Percentiles rank a stretch among this genome's conserved stretches.
Evolutionary conservation across 2,113 vertebrate species (phyloP).

Genomic region (Rhinopithecus roxellana): DNA sequence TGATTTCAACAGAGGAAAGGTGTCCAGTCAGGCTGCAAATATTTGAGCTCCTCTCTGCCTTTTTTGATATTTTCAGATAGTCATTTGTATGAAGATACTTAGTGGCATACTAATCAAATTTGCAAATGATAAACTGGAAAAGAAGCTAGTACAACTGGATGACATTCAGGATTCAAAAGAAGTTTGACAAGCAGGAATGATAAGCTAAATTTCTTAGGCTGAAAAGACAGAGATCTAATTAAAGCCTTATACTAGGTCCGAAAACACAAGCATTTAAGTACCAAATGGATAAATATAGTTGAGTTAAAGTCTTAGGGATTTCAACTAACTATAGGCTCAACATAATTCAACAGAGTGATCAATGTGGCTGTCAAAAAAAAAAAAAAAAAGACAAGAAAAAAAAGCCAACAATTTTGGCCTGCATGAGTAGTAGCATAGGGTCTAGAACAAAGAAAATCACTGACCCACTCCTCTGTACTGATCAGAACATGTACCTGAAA

Average conservation of each 20-base stretch:
- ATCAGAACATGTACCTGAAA: constrained; percentile 45
- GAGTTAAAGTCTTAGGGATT: constrained; percentile 33
- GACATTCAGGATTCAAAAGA: constrained; percentile 26
- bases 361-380: not conserved
- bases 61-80: constrained; percentile 54
- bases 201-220: constrained; percentile 45
- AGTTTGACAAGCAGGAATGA: constrained; percentile 40
- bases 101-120: constrained; percentile 21
- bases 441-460: constrained; percentile 41
- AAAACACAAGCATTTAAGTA: constrained; percentile 37
- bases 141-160: constrained; percentile 21
- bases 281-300: constrained; percentile 24
- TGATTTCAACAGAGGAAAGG: constrained; percentile 46
- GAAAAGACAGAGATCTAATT: constrained; percentile 25
- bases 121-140: constrained; percentile 31
- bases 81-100: constrained; percentile 29
- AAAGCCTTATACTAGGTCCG: constrained; percentile 21
- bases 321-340: not conserved
- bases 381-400: not conserved
- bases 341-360: constrained; percentile 19
- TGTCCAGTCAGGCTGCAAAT: constrained; percentile 30
- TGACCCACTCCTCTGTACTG: not conserved
- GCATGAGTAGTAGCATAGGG: not conserved
- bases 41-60: not conserved
- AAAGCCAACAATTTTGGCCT: not conserved